Evolutionary conservation across 2,888 invertebrate genomes (phyloP).

Genomic region (Drosophila anomalata): DNA sequence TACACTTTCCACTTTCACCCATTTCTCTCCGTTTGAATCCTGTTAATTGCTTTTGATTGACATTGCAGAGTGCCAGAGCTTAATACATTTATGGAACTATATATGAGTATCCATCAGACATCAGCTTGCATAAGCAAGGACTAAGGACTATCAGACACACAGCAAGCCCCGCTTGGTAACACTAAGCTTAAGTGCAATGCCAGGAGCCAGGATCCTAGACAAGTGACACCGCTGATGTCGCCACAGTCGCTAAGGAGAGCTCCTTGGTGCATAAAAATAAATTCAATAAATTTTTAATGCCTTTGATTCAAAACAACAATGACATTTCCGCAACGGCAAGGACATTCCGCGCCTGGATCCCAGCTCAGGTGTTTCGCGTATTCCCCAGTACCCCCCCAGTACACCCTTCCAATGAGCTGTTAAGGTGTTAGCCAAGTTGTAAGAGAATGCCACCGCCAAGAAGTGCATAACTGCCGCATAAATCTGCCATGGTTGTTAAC

Average conservation of each 20-base stretch:
- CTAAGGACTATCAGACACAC: background rate
- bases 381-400: constrained; percentile 33
- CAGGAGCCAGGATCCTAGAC: constrained; percentile 23
- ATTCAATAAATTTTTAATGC: constrained; percentile 75
- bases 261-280: constrained; percentile 56
- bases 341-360: constrained; percentile 10
- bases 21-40: constrained; percentile 10
- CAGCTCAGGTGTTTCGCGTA: constrained; percentile 48
- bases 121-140: constrained; percentile 12
- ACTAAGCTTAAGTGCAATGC: constrained; percentile 69
- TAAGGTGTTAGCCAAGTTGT: constrained; percentile 14
- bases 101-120: constrained; percentile 12
- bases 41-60: constrained; percentile 45
- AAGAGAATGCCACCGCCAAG: constrained; percentile 43
- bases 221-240: background rate
- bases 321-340: constrained; percentile 40
- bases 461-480: constrained; percentile 68
- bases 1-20: background rate
- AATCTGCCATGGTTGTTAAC: constrained; percentile 72
- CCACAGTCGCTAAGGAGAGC: background rate
- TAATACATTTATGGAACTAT: background rate
- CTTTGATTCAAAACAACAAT: constrained; percentile 62
- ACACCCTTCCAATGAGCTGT: constrained; percentile 41
- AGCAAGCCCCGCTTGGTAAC: constrained; percentile 14
- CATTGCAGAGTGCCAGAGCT: constrained; percentile 24